These are phyloP conservation scores for Aplodontia rufa DNA, from an alignment of 2,113 vertebrate species.

Conservation along the genomic window DNA sequence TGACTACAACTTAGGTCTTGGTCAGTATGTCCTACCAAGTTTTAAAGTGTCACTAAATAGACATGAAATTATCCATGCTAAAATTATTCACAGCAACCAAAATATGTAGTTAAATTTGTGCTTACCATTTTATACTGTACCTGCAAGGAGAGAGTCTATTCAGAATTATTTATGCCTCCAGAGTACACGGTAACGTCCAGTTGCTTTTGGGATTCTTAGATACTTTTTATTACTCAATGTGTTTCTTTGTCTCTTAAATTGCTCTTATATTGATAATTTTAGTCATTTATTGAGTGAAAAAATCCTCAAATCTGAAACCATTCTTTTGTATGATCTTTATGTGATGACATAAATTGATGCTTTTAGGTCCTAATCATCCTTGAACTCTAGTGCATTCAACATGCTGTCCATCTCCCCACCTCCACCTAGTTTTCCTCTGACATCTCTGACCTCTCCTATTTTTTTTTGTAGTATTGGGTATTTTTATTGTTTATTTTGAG, in stretches of 20 bases:
- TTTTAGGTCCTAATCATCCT: background rate
- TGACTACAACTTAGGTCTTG: background rate
- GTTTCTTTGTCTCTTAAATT: background rate
- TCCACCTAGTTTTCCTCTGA: background rate
- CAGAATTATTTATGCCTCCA: background rate
- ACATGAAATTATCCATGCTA: background rate
- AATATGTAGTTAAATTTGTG: background rate
- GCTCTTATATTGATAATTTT: background rate
- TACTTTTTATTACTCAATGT: background rate
- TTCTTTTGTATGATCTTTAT: background rate
- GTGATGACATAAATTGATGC: background rate
- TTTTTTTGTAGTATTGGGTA: too few relatives aligned
- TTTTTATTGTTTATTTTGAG: too few relatives aligned
- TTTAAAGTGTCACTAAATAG: background rate
- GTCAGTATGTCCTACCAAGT: background rate
- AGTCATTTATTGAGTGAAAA: constrained; percentile 30
- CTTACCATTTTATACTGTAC: background rate
- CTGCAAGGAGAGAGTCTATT: background rate
- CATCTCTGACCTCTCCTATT: background rate
- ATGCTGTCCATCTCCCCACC: background rate
- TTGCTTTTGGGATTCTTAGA: background rate
- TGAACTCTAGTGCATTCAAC: background rate
- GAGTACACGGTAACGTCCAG: background rate
- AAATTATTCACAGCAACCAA: background rate
- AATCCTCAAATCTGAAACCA: background rate